Base-by-base conservation (phyloP, 2,888 invertebrate species). In the Synanthedon formicaeformis region DNA sequence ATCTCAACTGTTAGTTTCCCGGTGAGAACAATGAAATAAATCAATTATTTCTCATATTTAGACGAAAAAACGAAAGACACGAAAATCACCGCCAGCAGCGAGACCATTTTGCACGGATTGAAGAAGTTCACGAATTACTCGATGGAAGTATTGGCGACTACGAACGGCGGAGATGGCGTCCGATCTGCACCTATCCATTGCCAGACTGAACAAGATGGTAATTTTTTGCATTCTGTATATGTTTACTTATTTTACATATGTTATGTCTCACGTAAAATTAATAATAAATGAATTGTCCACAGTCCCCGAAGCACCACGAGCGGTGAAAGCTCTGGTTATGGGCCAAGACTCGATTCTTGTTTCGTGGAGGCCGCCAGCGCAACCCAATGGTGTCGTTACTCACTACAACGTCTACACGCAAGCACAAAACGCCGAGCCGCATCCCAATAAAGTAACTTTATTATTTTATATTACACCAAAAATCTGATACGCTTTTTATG, bases 111-210 rank as follows among this genome's bases (percentile, higher is more conserved):
- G n/a, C 96, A 96, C 72, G 96, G 96, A 52, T 89, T 98, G 53
- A 95, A 96, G 79, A 97, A 97, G 78, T 97, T 93, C 84, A 98
- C 97, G 2, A 98, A 98, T 85, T 98, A 98, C 82, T 97, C 96
- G 55, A 96, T 98, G 92, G 96, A 97, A 89, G 96, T 98, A 40
- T 85, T 97, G 64, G 97, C 98, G 18, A 97, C 94, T 67, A 98
- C 98, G 6, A 94, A 96, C 54, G 97, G 96, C 59, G 98, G 98
- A 11, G 97, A 98, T 77, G 97, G 98, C 57, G 96, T 96, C 50
- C 92, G 96, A 62, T 93, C 94, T 62, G 89, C 90, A 14, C 93
- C 95, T 6, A 95, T 97, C 63, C 96, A 96, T 78, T 96, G 97
- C 76, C 94, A 94, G 85, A 98, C 98, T 51, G 96, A 96, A 88